Evolutionary conservation across 1,140 invertebrate genomes (phyloP).

Genomic region (Tribolium madens): DNA sequence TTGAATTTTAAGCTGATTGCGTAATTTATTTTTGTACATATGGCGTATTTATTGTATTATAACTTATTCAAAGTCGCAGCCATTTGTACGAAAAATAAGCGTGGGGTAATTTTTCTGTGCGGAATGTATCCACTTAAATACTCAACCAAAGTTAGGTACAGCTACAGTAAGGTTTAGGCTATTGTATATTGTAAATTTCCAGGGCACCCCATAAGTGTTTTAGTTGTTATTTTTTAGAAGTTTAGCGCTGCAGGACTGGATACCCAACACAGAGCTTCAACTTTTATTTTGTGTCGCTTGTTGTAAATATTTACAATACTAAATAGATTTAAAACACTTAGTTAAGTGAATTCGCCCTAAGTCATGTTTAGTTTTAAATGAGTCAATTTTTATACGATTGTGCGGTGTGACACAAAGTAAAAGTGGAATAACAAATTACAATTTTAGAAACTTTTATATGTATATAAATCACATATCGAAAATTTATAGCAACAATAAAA

Average conservation of each 20-base stretch:
- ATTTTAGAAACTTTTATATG: neutral
- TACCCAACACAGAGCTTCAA: neutral
- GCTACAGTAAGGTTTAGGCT: neutral
- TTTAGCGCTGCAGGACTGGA: neutral
- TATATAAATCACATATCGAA: neutral
- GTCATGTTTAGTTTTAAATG: neutral
- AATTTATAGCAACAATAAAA: neutral
- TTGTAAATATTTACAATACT: neutral
- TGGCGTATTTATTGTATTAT: conserved; percentile 39
- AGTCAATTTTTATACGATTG: neutral
- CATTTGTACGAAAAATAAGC: conserved; percentile 33
- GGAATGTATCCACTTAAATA: conserved; percentile 15
- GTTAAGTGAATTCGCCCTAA: neutral
- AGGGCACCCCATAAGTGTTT: neutral
- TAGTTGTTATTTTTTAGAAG: neutral
- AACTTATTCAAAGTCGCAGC: conserved; percentile 6
- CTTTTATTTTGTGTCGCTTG: neutral
- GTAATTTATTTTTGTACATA: conserved; percentile 48
- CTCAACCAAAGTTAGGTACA: conserved; percentile 37
- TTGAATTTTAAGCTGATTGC: conserved; percentile 30
- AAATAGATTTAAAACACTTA: neutral
- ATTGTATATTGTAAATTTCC: neutral
- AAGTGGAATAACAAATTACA: neutral
- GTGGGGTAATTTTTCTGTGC: conserved; percentile 39
- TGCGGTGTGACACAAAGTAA: neutral